These are phyloP conservation scores for Nesoenas mayeri DNA, from an alignment of 2,113 vertebrate genomes.

Conservation along the genomic window DNA sequence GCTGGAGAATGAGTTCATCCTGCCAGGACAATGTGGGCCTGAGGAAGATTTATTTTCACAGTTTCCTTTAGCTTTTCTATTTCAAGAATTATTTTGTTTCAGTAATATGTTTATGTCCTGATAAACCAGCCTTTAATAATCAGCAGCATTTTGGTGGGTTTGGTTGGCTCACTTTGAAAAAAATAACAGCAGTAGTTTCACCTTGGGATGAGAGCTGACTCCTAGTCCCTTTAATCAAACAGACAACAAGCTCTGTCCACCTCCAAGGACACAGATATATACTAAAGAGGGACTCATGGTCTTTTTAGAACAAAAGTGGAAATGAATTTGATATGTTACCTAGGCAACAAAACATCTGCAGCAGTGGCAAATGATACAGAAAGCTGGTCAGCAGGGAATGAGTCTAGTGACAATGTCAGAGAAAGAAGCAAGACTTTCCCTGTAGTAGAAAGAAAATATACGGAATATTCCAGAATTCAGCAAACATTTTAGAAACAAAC, in stretches of 20 bases:
- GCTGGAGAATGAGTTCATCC: neutral
- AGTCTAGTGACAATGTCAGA: neutral
- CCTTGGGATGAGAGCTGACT: neutral
- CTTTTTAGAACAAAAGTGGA: constrained; percentile 15
- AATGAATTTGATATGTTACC: constrained; percentile 32
- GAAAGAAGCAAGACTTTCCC: neutral
- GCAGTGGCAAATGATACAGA: neutral
- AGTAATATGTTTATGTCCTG: neutral
- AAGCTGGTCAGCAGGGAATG: neutral
- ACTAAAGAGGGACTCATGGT: neutral
- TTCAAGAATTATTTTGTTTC: neutral
- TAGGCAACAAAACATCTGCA: constrained; percentile 35
- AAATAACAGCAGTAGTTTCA: neutral
- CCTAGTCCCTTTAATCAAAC: neutral
- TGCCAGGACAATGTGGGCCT: neutral
- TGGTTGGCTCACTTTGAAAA: neutral
- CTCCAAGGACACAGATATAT: neutral
- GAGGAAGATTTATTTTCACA: neutral
- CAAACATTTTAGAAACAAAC: neutral
- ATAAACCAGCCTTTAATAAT: neutral
- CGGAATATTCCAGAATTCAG: neutral
- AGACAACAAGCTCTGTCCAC: neutral
- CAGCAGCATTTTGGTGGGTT: neutral
- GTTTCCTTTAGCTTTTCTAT: neutral
- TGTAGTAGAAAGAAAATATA: neutral